Conservation (phyloP, 2,888 invertebrate species). For the Mactromeris polynyma region DNA sequence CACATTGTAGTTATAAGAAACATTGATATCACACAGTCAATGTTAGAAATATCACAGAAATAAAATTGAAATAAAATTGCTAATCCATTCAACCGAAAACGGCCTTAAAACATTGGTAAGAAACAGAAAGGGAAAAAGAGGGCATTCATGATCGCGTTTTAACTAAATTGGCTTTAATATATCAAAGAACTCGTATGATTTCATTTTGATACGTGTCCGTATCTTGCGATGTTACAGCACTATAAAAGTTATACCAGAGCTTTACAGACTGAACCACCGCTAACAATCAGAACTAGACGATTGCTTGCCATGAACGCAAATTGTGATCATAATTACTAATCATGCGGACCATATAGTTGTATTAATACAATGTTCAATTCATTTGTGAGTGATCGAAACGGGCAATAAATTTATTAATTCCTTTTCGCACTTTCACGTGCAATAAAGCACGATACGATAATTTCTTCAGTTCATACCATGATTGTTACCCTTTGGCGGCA, state of each 20-base stretch:
- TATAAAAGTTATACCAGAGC: background rate
- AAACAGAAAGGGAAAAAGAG: too few relatives aligned
- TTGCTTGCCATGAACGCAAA: background rate
- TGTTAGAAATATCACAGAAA: too few relatives aligned
- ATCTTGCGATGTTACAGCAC: background rate
- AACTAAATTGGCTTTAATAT: background rate
- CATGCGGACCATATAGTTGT: slow-evolving; percentile 19
- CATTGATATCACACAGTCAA: too few relatives aligned
- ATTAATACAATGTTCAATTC: slow-evolving; percentile 47
- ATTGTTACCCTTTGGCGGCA: slow-evolving; percentile 18
- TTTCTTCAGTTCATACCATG: slow-evolving; percentile 56
- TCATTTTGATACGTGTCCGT: background rate
- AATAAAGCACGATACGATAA: slow-evolving; percentile 51
- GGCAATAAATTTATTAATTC: slow-evolving; percentile 62
- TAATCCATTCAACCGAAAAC: too few relatives aligned
- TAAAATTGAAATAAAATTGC: too few relatives aligned
- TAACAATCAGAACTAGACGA: background rate
- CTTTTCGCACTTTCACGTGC: slow-evolving; percentile 50
- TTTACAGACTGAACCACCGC: background rate
- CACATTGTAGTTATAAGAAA: too few relatives aligned
- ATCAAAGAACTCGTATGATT: background rate
- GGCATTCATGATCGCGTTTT: too few relatives aligned
- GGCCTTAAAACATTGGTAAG: too few relatives aligned
- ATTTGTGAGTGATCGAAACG: slow-evolving; percentile 44
- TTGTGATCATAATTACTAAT: slow-evolving; percentile 20